Evolutionary conservation across 2,113 vertebrate genomes (phyloP), one percentile per base, ranked within the genome.

Genomic region (Thinocorus orbignyianus): DNA sequence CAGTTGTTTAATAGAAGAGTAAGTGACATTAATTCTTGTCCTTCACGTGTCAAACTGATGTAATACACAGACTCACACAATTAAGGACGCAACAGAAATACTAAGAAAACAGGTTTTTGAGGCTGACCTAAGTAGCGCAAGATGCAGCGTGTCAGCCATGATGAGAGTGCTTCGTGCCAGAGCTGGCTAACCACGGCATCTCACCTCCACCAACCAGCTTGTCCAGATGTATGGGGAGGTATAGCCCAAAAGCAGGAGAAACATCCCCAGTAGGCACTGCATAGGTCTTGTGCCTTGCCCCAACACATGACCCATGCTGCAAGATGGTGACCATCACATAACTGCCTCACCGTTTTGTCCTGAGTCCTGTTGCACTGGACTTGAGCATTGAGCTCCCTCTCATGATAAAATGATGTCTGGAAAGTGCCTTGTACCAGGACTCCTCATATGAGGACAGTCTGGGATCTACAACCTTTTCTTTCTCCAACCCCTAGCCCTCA

Each of bases 211-310:
- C 55, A 85, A 44, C 10, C 46, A 82, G 42, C 42, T 20, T 55
- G 17, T 49, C 18, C n/a, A 54, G 52, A 17, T 28, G 16, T 0
- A 0, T 2, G n/a, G 26, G 44, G 26, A 61, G 35, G 16, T 35
- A 16, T 82, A 71, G 37, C 31, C 4, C 4, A 71, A 78, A 92
- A 65, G 57, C 2, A 49, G 26, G 71, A 54, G 39, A 86, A 87
- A 61, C 33, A 73, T 28, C 15, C 18, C 17, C 41, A 68, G 37
- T 28, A 68, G 24, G 26, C 37, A 65, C 14, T 30, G 51, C 41
- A n/a, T 41, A 44, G 68, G 16, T n/a, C 39, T 76, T 10, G 17
- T 65, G 30, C 7, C 35, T 24, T 55, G 26, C 28, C 39, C 41
- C 0, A 2, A 66, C 14, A 44, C 46, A 37, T 14, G 35, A 90